Percentiles rank a stretch among this genome's conserved stretches.
These are phyloP conservation scores for Melieria crassipennis DNA, from an alignment of 2,888 invertebrate species.

Conservation along the genomic window DNA sequence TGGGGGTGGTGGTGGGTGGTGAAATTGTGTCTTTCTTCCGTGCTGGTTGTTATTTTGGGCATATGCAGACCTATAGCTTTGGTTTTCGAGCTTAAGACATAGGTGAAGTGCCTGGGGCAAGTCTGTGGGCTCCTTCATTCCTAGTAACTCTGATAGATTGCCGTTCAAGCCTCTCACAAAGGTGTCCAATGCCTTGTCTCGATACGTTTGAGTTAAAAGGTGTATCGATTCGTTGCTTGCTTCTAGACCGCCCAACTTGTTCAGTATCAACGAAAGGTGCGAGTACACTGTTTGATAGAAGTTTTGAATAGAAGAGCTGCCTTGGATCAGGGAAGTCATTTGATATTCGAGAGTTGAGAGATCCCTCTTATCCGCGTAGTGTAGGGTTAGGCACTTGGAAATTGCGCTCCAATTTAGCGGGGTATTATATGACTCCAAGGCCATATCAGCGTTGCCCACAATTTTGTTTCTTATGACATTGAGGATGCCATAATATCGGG, in stretches of 20 bases:
- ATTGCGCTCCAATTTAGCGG: not conserved
- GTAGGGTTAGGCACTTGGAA: too few species aligned
- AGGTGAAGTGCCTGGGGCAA: too few species aligned
- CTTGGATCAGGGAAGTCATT: not conserved
- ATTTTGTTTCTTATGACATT: too few species aligned
- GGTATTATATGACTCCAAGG: too few species aligned
- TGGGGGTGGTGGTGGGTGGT: not conserved
- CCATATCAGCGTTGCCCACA: too few species aligned
- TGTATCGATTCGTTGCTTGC: not conserved
- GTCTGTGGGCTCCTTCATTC: too few species aligned
- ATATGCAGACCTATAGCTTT: too few species aligned
- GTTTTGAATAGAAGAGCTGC: not conserved
- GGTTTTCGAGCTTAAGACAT: too few species aligned
- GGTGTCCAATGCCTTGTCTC: not conserved
- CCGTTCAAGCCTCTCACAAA: conserved; percentile 1
- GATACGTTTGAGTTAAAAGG: not conserved
- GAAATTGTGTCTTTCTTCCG: not conserved
- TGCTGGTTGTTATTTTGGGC: too few species aligned
- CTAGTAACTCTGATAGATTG: not conserved
- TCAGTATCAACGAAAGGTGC: too few species aligned
- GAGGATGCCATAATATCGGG: too few species aligned
- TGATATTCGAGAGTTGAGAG: not conserved
- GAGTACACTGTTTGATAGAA: not conserved
- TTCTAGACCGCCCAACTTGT: not conserved
- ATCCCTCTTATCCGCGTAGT: too few species aligned